A percentile compares a stretch with the other conserved stretches of the same genome.
Conservation (phyloP, 2,113 vertebrate genomes). For the Ochotona princeps region DNA sequence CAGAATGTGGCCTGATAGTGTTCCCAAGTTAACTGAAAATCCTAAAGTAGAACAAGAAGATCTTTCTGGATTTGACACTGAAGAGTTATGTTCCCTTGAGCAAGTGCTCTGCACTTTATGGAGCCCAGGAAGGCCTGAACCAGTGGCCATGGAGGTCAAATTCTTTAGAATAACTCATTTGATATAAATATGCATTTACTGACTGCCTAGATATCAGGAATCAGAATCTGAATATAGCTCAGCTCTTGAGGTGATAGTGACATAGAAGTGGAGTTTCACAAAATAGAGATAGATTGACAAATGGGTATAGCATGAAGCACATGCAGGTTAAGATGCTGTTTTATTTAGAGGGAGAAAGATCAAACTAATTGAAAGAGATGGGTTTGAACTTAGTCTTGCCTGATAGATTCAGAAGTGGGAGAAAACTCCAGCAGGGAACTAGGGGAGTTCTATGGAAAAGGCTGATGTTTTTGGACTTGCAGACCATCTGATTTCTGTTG, state of each 20-base stretch:
- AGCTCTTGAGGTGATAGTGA: background rate
- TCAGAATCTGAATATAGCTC: background rate
- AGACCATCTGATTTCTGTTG: background rate
- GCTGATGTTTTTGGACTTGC: background rate
- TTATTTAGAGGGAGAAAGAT: background rate
- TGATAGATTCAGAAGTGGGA: background rate
- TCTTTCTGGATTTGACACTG: background rate
- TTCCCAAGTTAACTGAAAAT: background rate
- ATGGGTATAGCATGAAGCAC: background rate
- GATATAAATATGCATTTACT: slow-evolving; percentile 2
- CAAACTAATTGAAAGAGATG: background rate
- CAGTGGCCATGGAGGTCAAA: background rate
- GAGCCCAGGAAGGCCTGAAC: background rate
- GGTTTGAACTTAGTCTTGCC: background rate
- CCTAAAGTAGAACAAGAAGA: background rate
- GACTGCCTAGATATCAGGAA: background rate
- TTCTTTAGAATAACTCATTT: background rate
- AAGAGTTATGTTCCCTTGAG: background rate
- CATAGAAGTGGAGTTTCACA: background rate
- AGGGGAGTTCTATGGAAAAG: background rate
- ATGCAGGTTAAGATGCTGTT: background rate
- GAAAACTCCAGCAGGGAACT: background rate
- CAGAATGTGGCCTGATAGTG: background rate
- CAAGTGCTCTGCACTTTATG: background rate
- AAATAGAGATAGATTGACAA: background rate